These are phyloP conservation scores for Pogonocichla stellata DNA, from an alignment of 2,113 vertebrate genomes.

Conservation along the genomic window DNA sequence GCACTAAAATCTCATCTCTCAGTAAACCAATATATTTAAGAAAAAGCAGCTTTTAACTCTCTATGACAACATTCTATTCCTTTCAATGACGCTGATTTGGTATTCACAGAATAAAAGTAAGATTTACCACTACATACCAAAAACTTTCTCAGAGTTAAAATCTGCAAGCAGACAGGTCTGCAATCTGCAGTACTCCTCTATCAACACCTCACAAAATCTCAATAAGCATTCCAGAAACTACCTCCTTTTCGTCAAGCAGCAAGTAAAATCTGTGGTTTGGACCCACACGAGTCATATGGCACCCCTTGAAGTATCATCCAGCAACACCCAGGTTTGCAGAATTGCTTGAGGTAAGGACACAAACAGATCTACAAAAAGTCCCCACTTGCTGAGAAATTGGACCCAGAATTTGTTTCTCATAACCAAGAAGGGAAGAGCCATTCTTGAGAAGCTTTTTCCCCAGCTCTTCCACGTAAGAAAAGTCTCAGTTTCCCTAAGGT, in stretches of 20 bases:
- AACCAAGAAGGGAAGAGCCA: not conserved
- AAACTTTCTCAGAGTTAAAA: not conserved
- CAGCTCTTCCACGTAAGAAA: not conserved
- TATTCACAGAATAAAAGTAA: not conserved
- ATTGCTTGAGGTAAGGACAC: not conserved
- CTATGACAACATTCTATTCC: not conserved
- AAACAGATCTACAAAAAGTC: not conserved
- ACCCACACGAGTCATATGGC: rapidly evolving
- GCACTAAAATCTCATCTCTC: not conserved
- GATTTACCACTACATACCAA: not conserved
- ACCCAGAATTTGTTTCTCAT: not conserved
- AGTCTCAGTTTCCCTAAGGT: not conserved
- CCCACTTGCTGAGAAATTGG: not conserved
- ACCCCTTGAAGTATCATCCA: not conserved
- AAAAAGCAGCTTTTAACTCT: not conserved
- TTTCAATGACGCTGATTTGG: not conserved
- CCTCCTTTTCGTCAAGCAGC: rapidly evolving
- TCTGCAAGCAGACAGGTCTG: not conserved
- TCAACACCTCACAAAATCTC: not conserved
- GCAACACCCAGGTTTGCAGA: not conserved
- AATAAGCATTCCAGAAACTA: not conserved
- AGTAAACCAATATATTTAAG: not conserved
- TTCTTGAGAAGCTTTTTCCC: not conserved
- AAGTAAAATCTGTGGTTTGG: not conserved
- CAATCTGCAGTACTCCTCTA: not conserved